phyloP scores from a whole-genome alignment of 1,140 invertebrate genomes.

The Frieseomelitta varia region DNA sequence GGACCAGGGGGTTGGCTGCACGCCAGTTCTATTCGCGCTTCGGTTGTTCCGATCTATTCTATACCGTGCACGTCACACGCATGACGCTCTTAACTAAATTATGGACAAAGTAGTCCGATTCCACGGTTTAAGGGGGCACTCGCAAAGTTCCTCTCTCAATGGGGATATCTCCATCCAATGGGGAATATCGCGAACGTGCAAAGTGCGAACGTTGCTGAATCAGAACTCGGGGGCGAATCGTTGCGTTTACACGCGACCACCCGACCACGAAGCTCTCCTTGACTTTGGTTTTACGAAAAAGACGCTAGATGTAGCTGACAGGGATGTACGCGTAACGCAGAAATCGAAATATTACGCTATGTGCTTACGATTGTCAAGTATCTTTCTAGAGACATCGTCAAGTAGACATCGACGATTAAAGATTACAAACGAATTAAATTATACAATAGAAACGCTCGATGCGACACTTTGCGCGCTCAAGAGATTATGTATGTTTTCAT shows the following conservation, averaged over 20 bases:
- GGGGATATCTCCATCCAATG: constrained; percentile 38
- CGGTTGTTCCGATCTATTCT: constrained; percentile 82
- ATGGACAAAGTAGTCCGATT: constrained; percentile 81
- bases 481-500: too few species aligned
- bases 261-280: too few species aligned
- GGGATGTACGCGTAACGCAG: too few species aligned
- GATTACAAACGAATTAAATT: too few species aligned
- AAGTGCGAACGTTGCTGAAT: not conserved
- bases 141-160: constrained; percentile 58
- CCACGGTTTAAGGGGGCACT: constrained; percentile 67
- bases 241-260: not conserved
- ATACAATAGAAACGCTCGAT: too few species aligned
- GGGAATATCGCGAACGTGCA: not conserved
- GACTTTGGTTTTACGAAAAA: too few species aligned
- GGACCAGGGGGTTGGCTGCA: constrained; percentile 75
- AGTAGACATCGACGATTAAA: too few species aligned
- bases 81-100: constrained; percentile 82
- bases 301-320: too few species aligned
- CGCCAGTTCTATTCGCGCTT: constrained; percentile 82
- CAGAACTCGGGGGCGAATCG: not conserved
- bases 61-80: constrained; percentile 81
- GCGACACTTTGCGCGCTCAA: too few species aligned
- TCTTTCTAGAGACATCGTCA: too few species aligned
- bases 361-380: too few species aligned
- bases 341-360: too few species aligned